phyloP scores from a whole-genome alignment of 2,797 vertebrate species.

The Acipenser ruthenus region DNA sequence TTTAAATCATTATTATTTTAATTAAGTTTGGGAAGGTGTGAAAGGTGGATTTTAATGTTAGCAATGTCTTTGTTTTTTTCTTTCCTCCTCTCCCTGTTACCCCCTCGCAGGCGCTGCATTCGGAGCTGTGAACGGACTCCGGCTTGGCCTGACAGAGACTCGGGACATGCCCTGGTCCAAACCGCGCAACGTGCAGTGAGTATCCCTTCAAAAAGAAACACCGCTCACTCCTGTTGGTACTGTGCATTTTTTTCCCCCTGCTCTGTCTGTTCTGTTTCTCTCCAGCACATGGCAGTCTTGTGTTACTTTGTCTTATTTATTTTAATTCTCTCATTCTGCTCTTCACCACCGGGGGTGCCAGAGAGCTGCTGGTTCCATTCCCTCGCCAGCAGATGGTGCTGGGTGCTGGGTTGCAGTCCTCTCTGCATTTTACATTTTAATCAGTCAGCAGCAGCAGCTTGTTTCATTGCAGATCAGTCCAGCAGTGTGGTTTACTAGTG shows the following conservation, averaged over 20 bases:
- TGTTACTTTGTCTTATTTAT: not conserved
- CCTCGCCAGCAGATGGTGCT: not conserved
- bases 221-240: not conserved
- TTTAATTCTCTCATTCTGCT: not conserved
- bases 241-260: not conserved
- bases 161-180: conserved; percentile 93
- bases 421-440: too few species aligned
- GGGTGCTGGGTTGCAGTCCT: too few species aligned
- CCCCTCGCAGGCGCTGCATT: conserved; percentile 70
- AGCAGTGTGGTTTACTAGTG: too few species aligned
- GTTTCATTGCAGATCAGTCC: too few species aligned
- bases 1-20: too few species aligned
- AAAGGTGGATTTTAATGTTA: too few species aligned
- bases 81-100: not conserved
- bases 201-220: conserved; percentile 25
- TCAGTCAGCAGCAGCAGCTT: too few species aligned
- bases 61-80: not conserved
- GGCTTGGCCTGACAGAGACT: conserved; percentile 88
- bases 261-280: not conserved
- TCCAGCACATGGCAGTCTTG: conserved; percentile 53
- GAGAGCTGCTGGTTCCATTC: not conserved
- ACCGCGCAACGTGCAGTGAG: conserved; percentile 97
- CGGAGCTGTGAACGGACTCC: conserved; percentile 82
- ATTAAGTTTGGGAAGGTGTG: too few species aligned
- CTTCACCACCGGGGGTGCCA: too few species aligned